A percentile compares a stretch with the other conserved stretches of the same genome.
phyloP scores from a whole-genome alignment of 2,797 vertebrate genomes.

The Trachops cirrhosus region DNA sequence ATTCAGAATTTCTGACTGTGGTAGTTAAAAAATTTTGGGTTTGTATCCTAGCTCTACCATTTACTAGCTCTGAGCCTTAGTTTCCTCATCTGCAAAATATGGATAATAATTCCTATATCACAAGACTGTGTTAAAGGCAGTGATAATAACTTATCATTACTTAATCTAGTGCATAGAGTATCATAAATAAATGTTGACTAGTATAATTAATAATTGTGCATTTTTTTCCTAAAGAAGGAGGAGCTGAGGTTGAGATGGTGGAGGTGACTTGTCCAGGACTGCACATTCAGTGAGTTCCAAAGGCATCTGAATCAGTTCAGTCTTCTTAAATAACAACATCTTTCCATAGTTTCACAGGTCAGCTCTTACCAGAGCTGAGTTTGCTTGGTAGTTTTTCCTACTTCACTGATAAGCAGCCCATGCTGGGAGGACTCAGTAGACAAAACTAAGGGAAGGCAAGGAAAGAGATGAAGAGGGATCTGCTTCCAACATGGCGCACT shows the following conservation, averaged over 20 bases:
- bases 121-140: background rate
- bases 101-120: background rate
- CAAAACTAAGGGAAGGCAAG: background rate
- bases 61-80: background rate
- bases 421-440: background rate
- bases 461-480: background rate
- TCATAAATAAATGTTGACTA: background rate
- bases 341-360: background rate
- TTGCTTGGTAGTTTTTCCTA: background rate
- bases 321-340: background rate
- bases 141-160: background rate
- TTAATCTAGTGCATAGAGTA: background rate
- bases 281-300: background rate
- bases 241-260: background rate
- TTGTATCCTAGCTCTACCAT: background rate
- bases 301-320: background rate
- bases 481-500: background rate
- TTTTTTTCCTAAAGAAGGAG: background rate
- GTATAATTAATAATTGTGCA: background rate
- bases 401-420: background rate
- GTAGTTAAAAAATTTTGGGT: background rate
- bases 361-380: background rate
- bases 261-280: background rate
- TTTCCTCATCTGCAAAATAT: background rate
- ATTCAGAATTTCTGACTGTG: background rate